Conservation (phyloP, 2,888 invertebrate species). For the Scaeva pyrastri region DNA sequence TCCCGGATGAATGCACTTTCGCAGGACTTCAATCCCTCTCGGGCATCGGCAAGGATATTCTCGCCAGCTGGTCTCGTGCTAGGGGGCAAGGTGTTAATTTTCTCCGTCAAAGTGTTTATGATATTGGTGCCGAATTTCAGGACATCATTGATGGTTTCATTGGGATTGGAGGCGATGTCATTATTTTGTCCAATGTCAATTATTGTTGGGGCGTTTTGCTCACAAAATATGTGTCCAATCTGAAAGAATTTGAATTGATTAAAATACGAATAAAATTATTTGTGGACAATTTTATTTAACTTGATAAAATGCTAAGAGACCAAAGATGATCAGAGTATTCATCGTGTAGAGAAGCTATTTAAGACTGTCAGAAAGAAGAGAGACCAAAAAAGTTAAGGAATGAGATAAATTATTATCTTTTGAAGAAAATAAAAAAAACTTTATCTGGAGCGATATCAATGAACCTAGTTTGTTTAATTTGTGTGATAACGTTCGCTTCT, state of each 20-base stretch:
- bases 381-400: not conserved
- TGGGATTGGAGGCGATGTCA: not conserved
- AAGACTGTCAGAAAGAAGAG: not conserved
- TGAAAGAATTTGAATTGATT: not conserved
- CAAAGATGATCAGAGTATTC: not conserved
- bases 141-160: slow-evolving; percentile 31
- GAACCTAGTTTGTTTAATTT: not conserved
- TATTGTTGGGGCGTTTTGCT: not conserved
- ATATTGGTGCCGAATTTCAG: slow-evolving; percentile 46
- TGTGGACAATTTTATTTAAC: no score
- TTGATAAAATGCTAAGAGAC: not conserved
- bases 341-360: not conserved
- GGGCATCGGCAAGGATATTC: slow-evolving; percentile 42
- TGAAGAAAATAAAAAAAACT: not conserved
- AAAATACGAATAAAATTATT: not conserved
- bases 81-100: slow-evolving; percentile 22
- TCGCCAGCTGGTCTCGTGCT: slow-evolving; percentile 36
- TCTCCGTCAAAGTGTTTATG: slow-evolving; percentile 36
- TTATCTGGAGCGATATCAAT: not conserved
- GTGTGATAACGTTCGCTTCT: not conserved
- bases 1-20: slow-evolving; percentile 33
- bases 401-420: not conserved
- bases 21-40: slow-evolving; percentile 38
- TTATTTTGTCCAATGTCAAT: not conserved
- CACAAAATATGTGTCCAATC: not conserved